phyloP scores from a whole-genome alignment of 1,140 invertebrate genomes.

The Littorina saxatilis region DNA sequence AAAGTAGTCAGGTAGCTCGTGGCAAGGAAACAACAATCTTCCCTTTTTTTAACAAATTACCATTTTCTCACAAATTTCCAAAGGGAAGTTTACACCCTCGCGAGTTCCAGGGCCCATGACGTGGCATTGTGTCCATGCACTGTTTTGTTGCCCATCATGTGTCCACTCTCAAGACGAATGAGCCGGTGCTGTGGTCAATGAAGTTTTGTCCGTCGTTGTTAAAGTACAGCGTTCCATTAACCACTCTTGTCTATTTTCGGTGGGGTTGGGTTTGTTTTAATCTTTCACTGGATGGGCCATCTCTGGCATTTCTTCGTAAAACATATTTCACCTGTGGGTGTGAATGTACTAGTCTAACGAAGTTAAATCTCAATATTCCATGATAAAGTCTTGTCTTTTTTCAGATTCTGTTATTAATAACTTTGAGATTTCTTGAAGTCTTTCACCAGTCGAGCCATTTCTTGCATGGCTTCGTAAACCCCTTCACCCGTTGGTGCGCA shows the following conservation, averaged over 20 bases:
- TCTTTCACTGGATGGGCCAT: not conserved
- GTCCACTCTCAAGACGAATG: no score
- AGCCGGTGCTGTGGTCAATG: no score
- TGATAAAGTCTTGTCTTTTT: not conserved
- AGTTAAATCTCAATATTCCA: not conserved
- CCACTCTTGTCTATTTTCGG: not conserved
- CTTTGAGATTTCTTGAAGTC: slow-evolving; percentile 45
- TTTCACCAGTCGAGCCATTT: slow-evolving; percentile 63
- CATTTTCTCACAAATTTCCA: no score
- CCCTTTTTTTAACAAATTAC: no score
- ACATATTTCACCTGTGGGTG: not conserved
- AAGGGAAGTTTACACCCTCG: no score
- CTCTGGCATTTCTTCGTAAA: no score
- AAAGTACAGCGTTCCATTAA: not conserved
- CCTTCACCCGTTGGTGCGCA: slow-evolving; percentile 67
- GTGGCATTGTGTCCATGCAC: no score
- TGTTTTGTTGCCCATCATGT: no score
- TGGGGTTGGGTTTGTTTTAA: not conserved
- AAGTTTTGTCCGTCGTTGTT: no score
- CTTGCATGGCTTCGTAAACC: slow-evolving; percentile 66
- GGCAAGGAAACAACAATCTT: no score
- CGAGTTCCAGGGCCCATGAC: no score
- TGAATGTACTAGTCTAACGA: not conserved
- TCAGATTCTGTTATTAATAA: not conserved
- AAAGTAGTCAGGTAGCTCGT: no score